Evolutionary conservation across 2,888 invertebrate genomes (phyloP).

Genomic region (Drosophila sordidapex): DNA sequence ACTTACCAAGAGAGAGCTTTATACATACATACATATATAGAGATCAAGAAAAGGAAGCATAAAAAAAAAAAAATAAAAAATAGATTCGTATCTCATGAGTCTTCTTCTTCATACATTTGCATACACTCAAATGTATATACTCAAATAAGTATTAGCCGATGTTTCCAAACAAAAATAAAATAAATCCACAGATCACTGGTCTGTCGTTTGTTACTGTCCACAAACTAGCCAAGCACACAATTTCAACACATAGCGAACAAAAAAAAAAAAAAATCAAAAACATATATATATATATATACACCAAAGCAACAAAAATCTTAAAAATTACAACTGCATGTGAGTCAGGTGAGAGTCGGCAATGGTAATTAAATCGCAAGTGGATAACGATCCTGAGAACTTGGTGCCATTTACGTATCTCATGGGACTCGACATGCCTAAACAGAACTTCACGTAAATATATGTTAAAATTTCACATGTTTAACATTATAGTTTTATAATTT

Average conservation of each 20-base stretch:
- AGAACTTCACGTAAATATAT: slow-evolving; percentile 47
- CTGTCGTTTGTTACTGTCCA: slow-evolving; percentile 70
- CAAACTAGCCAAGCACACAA: slow-evolving; percentile 78
- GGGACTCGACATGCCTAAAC: slow-evolving; percentile 36
- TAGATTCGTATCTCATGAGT: slow-evolving; percentile 14
- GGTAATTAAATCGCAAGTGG: neutral
- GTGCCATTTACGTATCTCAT: slow-evolving; percentile 4
- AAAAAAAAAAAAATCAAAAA: slow-evolving; percentile 21
- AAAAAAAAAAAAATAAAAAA: neutral
- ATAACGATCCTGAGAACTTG: neutral
- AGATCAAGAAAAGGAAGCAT: slow-evolving; percentile 26
- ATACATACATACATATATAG: slow-evolving; percentile 51
- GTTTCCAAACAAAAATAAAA: slow-evolving; percentile 13
- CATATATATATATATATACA: neutral
- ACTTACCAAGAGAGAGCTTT: slow-evolving; percentile 73
- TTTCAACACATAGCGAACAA: slow-evolving; percentile 53
- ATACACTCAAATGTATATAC: slow-evolving; percentile 22
- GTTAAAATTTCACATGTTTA: slow-evolving; percentile 46
- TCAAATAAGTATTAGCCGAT: slow-evolving; percentile 47
- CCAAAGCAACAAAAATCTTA: slow-evolving; percentile 65
- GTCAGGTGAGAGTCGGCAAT: slow-evolving; percentile 26
- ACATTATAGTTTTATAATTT: slow-evolving; percentile 76
- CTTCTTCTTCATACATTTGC: slow-evolving; percentile 21
- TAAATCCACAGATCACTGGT: slow-evolving; percentile 32
- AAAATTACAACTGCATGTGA: slow-evolving; percentile 66